Evolutionary conservation across 2,113 vertebrate species (phyloP).

Genomic region (Phaethornis superciliosus): DNA sequence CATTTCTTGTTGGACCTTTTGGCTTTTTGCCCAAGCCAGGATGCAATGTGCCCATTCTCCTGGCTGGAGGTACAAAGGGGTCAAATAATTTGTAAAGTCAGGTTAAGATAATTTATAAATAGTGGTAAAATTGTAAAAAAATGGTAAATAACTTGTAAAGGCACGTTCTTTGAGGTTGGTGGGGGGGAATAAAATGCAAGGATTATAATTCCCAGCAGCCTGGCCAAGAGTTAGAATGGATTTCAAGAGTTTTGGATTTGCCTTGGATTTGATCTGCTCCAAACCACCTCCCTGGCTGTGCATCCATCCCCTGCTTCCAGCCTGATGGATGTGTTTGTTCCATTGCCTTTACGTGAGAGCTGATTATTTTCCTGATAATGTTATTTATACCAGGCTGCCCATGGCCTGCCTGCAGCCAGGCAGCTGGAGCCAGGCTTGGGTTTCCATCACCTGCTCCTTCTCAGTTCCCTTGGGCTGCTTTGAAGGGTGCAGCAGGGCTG

Average conservation of each 20-base stretch:
- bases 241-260: not conserved
- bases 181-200: too few species aligned
- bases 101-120: not conserved
- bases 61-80: not conserved
- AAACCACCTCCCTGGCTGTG: accelerated
- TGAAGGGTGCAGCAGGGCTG: not conserved
- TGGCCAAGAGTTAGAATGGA: not conserved
- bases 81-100: not conserved
- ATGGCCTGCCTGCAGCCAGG: not conserved
- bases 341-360: not conserved
- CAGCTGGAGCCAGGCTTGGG: constrained; percentile 31
- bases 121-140: too few species aligned
- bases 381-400: constrained; percentile 20
- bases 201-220: not conserved
- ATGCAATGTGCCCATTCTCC: accelerated
- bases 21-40: not conserved
- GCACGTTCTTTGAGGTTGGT: not conserved
- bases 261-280: not conserved
- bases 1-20: not conserved
- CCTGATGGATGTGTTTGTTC: not conserved
- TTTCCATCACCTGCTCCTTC: constrained; percentile 49
- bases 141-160: not conserved
- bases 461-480: not conserved
- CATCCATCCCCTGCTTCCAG: not conserved
- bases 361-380: not conserved